Evolutionary conservation across 2,113 vertebrate genomes (phyloP).

Genomic region (Synchiropus splendidus): DNA sequence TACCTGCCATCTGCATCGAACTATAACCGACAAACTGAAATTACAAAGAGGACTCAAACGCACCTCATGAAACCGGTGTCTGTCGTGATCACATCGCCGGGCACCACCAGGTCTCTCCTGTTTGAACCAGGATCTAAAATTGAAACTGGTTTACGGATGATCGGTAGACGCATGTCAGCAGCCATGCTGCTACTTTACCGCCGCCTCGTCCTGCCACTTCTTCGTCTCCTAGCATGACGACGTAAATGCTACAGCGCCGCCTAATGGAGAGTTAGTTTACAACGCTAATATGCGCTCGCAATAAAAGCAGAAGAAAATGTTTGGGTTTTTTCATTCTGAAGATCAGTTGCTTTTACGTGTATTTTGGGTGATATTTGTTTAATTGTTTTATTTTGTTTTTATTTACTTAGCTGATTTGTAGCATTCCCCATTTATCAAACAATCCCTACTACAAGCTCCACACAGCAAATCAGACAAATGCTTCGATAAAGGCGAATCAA

Average conservation of each 20-base stretch:
- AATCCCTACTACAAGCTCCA: no score
- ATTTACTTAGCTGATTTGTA: no score
- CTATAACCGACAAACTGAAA: not conserved
- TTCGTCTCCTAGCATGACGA: not conserved
- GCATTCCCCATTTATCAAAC: no score
- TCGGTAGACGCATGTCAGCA: slow-evolving; percentile 75
- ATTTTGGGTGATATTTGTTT: no score
- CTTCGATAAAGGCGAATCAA: no score
- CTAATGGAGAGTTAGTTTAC: slow-evolving; percentile 5
- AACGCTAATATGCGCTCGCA: no score
- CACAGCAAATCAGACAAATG: no score
- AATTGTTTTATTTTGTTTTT: no score
- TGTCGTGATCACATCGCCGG: slow-evolving; percentile 89
- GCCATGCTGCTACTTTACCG: slow-evolving; percentile 69
- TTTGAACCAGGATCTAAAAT: slow-evolving; percentile 16
- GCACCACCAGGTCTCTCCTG: slow-evolving; percentile 78
- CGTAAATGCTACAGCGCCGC: not conserved
- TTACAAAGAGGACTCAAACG: not conserved
- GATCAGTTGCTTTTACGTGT: no score
- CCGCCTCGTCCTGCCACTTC: slow-evolving; percentile 1
- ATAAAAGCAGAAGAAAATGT: no score
- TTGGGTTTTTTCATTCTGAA: no score
- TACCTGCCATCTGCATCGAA: no score
- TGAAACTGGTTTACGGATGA: slow-evolving; percentile 44
- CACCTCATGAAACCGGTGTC: slow-evolving; percentile 95